Evolutionary conservation across 2,888 invertebrate species (phyloP), one percentile per base, ranked within the genome.

Genomic region (Agrotis clavis): DNA sequence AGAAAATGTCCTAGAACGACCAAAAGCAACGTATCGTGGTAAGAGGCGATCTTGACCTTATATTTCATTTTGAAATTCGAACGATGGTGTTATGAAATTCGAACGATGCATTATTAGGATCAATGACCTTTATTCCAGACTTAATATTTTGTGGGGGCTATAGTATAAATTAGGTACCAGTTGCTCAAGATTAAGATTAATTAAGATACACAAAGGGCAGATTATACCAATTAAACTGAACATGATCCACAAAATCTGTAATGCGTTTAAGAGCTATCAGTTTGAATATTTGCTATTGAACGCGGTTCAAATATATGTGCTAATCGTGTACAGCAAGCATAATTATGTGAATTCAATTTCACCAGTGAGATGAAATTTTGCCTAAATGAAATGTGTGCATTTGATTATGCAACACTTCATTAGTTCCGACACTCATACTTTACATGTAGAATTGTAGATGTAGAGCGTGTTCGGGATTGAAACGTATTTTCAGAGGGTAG

Each of bases 401-500:
- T 57, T 50, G 13, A 60, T 67, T 21, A 48, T 47, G 45, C 48
- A 14, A 65, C 21, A 45, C n/a, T 35, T n/a, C n/a, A n/a, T n/a
- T n/a, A n/a, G n/a, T n/a, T 51, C 11, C 3, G 1, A 0, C 5
- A 21, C 19, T n/a, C 19, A 18, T 45, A 7, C 54, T 48, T 41
- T 51, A 1, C 3, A 53, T 68, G 30, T 47, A 47, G 45, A 48
- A 54, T 47, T 50, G 35, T 48, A 25, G 30, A 62, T 66, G 14
- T 48, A 13, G 51, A 50, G 51, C 54, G 59, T 63, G n/a, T 35
- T 69, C 53, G 50, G 13, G 25, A 69, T 18, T 59, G 5, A 64
- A 70, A 57, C 14, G 45, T 69, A 54, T 50, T 79, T 65, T 25
- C 25, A 50, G 18, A 71, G 56, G 9, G 61, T 54, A 21, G 35